phyloP scores from a whole-genome alignment of 2,113 vertebrate species.

The Hepsetus odoe region DNA sequence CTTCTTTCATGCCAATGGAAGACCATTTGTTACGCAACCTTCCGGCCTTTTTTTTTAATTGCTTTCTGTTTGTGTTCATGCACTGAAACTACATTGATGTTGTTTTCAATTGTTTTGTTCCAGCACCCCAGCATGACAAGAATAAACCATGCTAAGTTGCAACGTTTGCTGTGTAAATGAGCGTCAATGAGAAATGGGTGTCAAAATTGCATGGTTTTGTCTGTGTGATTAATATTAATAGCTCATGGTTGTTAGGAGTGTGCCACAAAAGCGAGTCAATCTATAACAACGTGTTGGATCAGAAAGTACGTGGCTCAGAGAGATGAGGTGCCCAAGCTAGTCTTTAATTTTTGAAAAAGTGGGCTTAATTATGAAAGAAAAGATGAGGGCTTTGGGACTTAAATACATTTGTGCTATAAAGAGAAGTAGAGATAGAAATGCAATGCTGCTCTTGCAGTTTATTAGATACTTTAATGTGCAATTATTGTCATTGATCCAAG shows the following conservation, averaged over 20 bases:
- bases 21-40: background rate
- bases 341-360: background rate
- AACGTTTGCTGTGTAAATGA: background rate
- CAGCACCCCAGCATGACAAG: background rate
- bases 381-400: no score
- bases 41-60: background rate
- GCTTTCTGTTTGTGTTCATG: background rate
- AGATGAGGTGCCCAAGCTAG: background rate
- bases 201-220: background rate
- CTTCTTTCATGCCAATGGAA: conserved; percentile 5
- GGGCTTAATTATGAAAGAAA: background rate
- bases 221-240: background rate
- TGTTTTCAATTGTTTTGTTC: background rate
- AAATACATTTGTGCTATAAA: background rate
- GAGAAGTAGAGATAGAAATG: background rate
- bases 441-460: background rate
- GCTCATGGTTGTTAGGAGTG: background rate
- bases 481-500: conserved; percentile 4
- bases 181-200: background rate
- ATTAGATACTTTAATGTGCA: background rate
- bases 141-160: background rate
- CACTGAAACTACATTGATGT: background rate
- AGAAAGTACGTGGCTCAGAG: background rate
- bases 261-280: background rate
- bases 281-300: background rate